Percentiles rank a stretch among this genome's conserved stretches.
Evolutionary conservation across 2,888 invertebrate genomes (phyloP).

Genomic region (Hoplodrina blanda): DNA sequence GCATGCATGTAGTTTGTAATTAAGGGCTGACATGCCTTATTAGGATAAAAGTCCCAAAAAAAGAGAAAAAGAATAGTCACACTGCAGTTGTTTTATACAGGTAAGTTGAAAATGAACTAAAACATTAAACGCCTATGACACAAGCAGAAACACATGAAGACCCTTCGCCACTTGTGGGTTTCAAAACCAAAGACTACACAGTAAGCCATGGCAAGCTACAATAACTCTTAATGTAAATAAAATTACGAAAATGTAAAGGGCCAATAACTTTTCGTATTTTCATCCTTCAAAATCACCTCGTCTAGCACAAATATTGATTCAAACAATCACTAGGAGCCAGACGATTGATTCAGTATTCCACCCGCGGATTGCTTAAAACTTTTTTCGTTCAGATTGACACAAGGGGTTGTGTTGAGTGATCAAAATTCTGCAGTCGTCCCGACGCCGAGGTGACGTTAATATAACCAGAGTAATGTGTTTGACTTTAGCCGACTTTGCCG

Average conservation of each 20-base stretch:
- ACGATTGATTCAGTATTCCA: constrained; percentile 55
- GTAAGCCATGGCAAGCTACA: no score
- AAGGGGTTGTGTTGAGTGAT: constrained; percentile 49
- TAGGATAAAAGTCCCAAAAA: no score
- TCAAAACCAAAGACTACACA: no score
- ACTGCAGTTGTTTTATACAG: no score
- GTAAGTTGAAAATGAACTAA: no score
- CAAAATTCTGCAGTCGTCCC: constrained; percentile 48
- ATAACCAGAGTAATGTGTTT: constrained; percentile 43
- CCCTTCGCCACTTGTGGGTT: no score
- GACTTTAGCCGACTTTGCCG: constrained; percentile 21
- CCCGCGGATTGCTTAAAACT: constrained; percentile 36
- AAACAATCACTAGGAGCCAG: constrained; percentile 55
- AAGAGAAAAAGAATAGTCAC: no score
- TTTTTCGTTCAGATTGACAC: constrained; percentile 60
- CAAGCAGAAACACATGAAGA: no score
- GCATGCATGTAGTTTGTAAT: no score
- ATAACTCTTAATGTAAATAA: background rate
- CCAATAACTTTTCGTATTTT: background rate
- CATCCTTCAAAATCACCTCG: constrained; percentile 17
- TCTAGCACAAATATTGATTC: constrained; percentile 55
- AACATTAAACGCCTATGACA: no score
- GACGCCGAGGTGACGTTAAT: constrained; percentile 14
- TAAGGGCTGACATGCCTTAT: no score
- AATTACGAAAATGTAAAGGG: background rate